phyloP scores from a whole-genome alignment of 2,888 invertebrate species.

The Agrochola lychnidis region DNA sequence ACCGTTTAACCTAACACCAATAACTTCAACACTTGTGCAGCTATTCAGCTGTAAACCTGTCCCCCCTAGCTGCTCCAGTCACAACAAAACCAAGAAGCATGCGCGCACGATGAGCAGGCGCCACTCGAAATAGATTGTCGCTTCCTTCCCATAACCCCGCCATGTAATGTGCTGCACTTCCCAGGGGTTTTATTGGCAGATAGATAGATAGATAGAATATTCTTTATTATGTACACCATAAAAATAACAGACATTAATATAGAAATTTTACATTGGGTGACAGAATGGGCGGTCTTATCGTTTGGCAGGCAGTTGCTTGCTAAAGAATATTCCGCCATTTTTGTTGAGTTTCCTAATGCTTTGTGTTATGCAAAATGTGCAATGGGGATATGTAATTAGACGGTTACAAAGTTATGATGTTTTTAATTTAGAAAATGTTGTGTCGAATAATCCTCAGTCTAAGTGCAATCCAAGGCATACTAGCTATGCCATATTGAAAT shows the following conservation, averaged over 20 bases:
- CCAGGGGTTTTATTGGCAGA: conserved; percentile 5
- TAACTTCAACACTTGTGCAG: conserved; percentile 18
- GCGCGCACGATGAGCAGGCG: conserved; percentile 54
- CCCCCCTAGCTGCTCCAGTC: conserved; percentile 29
- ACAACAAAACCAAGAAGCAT: conserved; percentile 64
- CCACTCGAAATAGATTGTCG: conserved; percentile 73
- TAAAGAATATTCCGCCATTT: background rate
- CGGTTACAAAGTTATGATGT: background rate
- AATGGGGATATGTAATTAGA: background rate
- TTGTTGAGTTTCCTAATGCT: background rate
- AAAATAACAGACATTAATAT: no score
- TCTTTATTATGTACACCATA: no score
- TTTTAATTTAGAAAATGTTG: background rate
- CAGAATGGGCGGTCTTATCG: no score
- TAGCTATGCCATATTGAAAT: no score
- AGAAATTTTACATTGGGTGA: no score
- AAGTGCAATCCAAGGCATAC: no score
- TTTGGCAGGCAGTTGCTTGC: no score
- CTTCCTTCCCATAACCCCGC: conserved; percentile 67
- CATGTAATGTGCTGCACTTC: conserved; percentile 17
- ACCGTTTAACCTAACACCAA: background rate
- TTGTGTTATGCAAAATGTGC: background rate
- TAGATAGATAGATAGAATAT: no score
- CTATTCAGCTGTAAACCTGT: conserved; percentile 45
- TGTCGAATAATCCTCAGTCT: background rate